These are phyloP conservation scores for Chlorodrepanis virens DNA, from an alignment of 2,113 vertebrate genomes.

Conservation along the genomic window DNA sequence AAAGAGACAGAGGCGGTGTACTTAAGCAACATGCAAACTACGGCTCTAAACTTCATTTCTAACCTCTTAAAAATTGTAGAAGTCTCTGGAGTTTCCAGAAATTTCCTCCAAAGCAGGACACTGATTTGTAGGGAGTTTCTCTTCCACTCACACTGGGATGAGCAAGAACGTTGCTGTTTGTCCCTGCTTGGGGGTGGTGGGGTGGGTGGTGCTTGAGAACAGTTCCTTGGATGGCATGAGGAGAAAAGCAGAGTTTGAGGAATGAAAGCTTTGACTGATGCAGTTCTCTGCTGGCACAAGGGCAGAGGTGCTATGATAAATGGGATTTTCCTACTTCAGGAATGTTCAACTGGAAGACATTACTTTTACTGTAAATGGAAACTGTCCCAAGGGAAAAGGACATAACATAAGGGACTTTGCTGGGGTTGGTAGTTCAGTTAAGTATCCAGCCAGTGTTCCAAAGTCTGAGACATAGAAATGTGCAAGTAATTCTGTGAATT, in stretches of 20 bases:
- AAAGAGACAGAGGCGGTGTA: neutral
- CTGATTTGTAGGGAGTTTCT: neutral
- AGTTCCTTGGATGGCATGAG: neutral
- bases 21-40: neutral
- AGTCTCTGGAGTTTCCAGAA: neutral
- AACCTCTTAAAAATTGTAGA: neutral
- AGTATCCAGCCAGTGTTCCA: neutral
- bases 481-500: neutral
- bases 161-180: neutral
- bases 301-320: neutral
- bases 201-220: neutral
- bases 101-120: neutral
- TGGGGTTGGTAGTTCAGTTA: neutral
- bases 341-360: neutral
- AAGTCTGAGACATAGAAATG: neutral
- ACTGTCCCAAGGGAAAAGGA: neutral
- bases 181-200: neutral
- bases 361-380: neutral
- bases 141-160: neutral
- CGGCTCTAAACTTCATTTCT: neutral
- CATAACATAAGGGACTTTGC: neutral
- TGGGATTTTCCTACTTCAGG: neutral
- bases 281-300: neutral
- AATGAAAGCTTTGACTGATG: neutral
- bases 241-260: neutral